Conservation (phyloP, 2,113 vertebrate genomes). For the Natator depressus region DNA sequence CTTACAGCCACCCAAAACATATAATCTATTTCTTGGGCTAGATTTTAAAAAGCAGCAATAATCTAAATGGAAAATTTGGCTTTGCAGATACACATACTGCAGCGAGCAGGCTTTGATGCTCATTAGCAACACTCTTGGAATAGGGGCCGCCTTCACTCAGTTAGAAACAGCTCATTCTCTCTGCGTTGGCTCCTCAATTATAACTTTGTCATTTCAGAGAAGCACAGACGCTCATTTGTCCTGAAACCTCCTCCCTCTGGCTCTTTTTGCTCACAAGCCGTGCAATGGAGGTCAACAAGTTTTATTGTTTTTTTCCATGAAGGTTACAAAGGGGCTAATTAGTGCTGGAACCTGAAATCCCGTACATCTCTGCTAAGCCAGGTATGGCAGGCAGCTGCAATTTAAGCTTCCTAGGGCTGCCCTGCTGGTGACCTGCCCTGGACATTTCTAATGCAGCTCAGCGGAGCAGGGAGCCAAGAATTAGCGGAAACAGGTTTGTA, state of each 20-base stretch:
- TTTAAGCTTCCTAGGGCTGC: background rate
- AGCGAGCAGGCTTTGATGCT: rapidly evolving
- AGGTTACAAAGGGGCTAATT: background rate
- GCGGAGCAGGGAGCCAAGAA: background rate
- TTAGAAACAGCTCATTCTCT: background rate
- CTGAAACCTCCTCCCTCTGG: rapidly evolving
- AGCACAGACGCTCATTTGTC: rapidly evolving
- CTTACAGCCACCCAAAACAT: background rate
- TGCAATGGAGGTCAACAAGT: background rate
- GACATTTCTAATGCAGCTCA: too few species aligned
- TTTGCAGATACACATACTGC: background rate
- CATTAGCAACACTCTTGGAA: rapidly evolving
- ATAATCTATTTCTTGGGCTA: rapidly evolving
- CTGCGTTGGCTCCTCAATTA: rapidly evolving
- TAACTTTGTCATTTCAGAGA: rapidly evolving
- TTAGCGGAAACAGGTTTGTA: background rate
- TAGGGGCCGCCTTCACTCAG: background rate
- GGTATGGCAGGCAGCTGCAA: background rate
- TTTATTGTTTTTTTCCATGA: too few species aligned
- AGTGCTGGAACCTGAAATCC: background rate
- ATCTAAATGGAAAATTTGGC: rapidly evolving
- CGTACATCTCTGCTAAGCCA: rapidly evolving
- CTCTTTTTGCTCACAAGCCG: background rate
- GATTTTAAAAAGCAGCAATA: rapidly evolving
- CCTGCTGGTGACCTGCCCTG: background rate